A percentile compares a stretch with the other conserved stretches of the same genome.
Evolutionary conservation across 2,113 vertebrate species (phyloP).

Genomic region (Ailuropoda melanoleuca): DNA sequence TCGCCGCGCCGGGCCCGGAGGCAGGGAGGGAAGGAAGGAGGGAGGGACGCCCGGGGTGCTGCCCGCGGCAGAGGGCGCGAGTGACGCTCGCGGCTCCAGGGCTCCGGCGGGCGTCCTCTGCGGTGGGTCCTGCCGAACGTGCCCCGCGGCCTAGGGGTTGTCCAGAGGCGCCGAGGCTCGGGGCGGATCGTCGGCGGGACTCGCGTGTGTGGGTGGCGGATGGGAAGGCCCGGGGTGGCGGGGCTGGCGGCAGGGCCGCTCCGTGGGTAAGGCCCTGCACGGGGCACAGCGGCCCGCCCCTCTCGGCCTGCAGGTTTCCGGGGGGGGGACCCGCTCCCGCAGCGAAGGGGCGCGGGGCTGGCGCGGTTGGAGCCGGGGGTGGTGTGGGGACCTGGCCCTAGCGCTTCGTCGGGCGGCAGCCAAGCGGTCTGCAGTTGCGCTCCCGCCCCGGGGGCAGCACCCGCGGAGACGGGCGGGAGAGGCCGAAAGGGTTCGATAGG

Average conservation of each 20-base stretch:
- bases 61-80: background rate
- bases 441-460: background rate
- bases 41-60: too few species aligned
- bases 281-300: background rate
- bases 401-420: background rate
- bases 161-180: background rate
- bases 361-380: background rate
- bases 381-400: background rate
- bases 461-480: background rate
- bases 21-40: background rate
- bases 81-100: background rate
- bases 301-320: too few species aligned
- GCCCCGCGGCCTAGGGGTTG: background rate
- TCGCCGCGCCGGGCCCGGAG: background rate
- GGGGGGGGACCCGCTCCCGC: background rate
- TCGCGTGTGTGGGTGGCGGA: background rate
- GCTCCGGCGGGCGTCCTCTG: background rate
- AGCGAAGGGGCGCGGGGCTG: background rate
- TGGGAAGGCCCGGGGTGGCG: background rate
- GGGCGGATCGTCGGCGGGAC: background rate
- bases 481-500: background rate
- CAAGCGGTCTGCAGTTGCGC: background rate
- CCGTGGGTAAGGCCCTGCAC: background rate
- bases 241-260: background rate
- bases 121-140: background rate